Base-by-base conservation (phyloP, 35 echinoderm and acorn worm species). In the Strongylocentrotus purpuratus region DNA sequence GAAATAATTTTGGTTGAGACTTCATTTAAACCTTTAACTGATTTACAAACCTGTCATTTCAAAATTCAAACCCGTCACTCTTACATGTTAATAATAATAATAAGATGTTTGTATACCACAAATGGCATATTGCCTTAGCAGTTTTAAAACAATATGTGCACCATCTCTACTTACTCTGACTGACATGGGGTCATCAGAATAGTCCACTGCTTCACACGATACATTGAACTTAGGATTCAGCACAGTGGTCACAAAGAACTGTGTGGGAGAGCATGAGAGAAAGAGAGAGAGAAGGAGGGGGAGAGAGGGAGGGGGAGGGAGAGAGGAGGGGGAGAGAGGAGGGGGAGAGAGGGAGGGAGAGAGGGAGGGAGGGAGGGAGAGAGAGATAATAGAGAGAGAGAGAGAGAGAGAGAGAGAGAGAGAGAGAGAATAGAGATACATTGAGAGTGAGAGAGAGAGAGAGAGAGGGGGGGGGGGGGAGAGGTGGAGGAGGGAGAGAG, bases 211-310 rank as follows among this genome's bases (percentile, higher is more conserved):
- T 33, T 95, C 31, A 48, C 96, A 97, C 0, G 33, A 58, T 17
- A 55, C 33, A 46, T 89, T 95, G 85, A 97, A 97, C 20, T 95
- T 95, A 7, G 96, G 96, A 90, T 96, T 96, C 47, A 96, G 48
- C 20, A 96, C 65, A 2, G 96, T 89, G 17, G 86, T 41, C 31
- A 96, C 94, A 52, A 96, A 96, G 96, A 96, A 96, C 96, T 96
- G 60, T 28, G 7, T 11, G 48, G 61, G 48, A 28, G 13, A 33
- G 86, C 20, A 88, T 4, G 31, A 7, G 48, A n/a, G 22, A 25
- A 0, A 31, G 31, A 28, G 11, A 55, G 50, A 55, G 50, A 55
- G 45, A 12, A n/a, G n/a, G 33, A 92, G 17, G 48, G 50, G 22
- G 31, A 47, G 32, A 55, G 50, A 32, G 31, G 35, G 50, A 55